phyloP scores from a whole-genome alignment of 64 coral and sea anemone species.

The Platygyra sinensis region DNA sequence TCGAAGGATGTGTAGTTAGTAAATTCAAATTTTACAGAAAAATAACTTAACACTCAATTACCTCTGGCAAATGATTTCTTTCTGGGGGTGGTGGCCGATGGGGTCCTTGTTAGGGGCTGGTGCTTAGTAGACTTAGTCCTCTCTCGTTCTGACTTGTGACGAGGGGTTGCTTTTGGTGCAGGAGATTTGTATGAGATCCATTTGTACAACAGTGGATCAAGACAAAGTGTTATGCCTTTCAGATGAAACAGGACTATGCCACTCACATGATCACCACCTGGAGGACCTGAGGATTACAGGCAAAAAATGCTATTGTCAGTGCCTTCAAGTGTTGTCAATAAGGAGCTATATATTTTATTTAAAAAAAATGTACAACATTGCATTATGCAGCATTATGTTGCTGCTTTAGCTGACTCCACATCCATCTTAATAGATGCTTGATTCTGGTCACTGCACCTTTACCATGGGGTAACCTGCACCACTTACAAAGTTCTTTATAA shows the following conservation, averaged over 20 bases:
- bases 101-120: constrained; percentile 28
- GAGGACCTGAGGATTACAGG: not conserved
- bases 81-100: constrained; percentile 73
- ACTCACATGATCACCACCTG: not conserved
- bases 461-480: no score
- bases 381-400: no score
- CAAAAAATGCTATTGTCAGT: not conserved
- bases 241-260: constrained; percentile 49
- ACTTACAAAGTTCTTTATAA: no score
- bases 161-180: constrained; percentile 16
- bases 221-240: constrained; percentile 47
- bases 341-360: no score
- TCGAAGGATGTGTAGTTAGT: no score
- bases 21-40: not conserved
- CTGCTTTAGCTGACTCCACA: no score
- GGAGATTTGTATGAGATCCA: constrained; percentile 63
- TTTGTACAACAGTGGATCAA: constrained; percentile 71
- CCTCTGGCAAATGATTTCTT: constrained; percentile 88
- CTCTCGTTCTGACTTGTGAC: constrained; percentile 20
- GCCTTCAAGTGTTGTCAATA: no score
- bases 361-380: no score
- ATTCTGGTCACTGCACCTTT: no score
- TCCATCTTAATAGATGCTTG: no score
- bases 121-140: constrained; percentile 43
- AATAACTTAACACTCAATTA: not conserved